Conservation (phyloP, 2,797 vertebrate genomes). For the Tragopan temminckii region DNA sequence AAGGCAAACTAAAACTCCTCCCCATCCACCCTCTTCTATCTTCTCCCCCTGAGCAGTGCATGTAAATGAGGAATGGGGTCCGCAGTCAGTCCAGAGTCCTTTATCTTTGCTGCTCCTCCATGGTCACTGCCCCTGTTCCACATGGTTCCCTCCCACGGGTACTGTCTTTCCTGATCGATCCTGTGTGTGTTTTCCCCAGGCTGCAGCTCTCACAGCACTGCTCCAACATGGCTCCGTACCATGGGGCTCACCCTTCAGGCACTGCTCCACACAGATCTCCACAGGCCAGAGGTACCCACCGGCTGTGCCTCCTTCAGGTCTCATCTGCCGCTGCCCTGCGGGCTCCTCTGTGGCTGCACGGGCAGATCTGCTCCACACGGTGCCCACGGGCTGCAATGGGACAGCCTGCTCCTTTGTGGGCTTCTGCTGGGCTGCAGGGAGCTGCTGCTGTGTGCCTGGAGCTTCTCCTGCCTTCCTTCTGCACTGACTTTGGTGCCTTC, state of each 20-base stretch:
- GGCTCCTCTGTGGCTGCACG: background rate
- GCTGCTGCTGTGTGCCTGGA: background rate
- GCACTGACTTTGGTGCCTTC: background rate
- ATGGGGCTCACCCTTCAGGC: too few species aligned
- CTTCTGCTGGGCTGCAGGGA: background rate
- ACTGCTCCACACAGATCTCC: background rate
- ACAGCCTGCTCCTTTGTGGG: background rate
- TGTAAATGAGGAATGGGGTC: background rate
- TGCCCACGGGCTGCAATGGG: background rate
- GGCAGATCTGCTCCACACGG: background rate
- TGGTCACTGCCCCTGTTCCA: background rate
- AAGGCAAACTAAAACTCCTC: background rate
- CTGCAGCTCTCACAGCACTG: background rate
- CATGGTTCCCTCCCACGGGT: background rate
- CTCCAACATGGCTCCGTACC: too few species aligned
- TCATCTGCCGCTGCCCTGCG: background rate
- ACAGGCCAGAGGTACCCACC: background rate
- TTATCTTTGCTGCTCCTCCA: background rate
- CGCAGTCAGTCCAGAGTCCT: background rate
- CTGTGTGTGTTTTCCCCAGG: background rate
- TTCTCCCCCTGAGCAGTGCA: background rate
- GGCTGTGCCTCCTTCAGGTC: background rate
- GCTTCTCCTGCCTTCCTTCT: background rate
- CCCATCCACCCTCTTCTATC: background rate
- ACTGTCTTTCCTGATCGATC: background rate